Evolutionary conservation across 2,113 vertebrate genomes (phyloP), one percentile per base, ranked within the genome.

Genomic region (Mystacornis crossleyi): DNA sequence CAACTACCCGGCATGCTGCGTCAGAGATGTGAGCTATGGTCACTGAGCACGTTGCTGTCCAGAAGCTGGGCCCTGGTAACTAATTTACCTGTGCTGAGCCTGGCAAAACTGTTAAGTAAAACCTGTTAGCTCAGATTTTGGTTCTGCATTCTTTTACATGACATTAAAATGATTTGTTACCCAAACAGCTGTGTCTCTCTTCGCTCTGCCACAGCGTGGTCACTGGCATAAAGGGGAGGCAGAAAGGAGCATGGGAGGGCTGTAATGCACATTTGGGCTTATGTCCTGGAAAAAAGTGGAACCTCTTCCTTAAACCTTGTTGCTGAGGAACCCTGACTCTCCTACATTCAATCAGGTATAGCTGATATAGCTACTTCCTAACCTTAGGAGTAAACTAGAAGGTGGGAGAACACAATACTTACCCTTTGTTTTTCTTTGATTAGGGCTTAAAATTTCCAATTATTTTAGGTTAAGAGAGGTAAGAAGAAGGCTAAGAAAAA

Each of bases 1-100:
- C 29, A 55, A 20, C 45, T 25, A 14, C 1, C 0, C 12, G 12
- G 45, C 3, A 1, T 0, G 0, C 16, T 13, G 50, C 4, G 1
- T 48, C 21, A 38, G 12, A 36, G 51, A 7, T 8, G 12, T 1
- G 15, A 38, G 23, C 48, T 47, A 1, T 2, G 5, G n/a, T 77
- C 53, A 14, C 64, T 8, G 3, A 42, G 13, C 42, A 45, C 0
- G 0, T 42, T 45, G 33, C 48, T 2, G 1, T 73, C 55, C 70
- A 38, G 48, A 31, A 64, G 26, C 28, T 42, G 48, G 50, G 28
- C 28, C 18, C 2, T 20, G 26, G n/a, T 19, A 29, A 36, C 25
- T 10, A 2, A 48, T 15, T 48, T 1, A 60, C 20, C 14, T 38
- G 3, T 45, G 33, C 60, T 81, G n/a, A 51, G 54, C 14, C 45